These are phyloP conservation scores for Mus minutoides DNA, from an alignment of 2,797 vertebrate species.

Conservation along the genomic window DNA sequence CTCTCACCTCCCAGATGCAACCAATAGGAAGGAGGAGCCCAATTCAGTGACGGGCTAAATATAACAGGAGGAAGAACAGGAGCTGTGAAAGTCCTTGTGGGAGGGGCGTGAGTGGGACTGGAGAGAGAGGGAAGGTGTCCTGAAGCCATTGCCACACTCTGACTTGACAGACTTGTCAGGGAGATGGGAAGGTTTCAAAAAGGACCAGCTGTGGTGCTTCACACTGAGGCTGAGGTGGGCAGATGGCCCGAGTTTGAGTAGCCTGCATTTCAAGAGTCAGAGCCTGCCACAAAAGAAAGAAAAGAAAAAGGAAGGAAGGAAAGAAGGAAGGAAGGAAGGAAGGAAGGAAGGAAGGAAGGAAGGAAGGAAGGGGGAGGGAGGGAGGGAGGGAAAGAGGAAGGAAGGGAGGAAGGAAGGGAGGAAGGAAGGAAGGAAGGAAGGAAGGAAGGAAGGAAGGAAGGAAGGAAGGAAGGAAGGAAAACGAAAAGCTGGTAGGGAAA, in stretches of 20 bases:
- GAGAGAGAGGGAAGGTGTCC: background rate
- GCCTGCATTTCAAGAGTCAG: background rate
- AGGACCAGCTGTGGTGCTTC: background rate
- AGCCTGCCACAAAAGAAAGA: too few relatives aligned
- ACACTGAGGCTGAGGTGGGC: background rate
- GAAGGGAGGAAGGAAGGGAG: background rate
- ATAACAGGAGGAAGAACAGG: background rate
- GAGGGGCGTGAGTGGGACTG: background rate
- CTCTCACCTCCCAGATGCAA: background rate
- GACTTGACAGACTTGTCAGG: background rate
- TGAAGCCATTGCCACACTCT: constrained; percentile 28
- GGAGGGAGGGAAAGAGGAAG: too few relatives aligned
- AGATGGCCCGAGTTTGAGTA: background rate
- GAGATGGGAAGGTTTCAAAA: background rate
- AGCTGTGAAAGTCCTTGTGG: background rate
- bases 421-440: too few relatives aligned
- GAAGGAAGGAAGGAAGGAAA: background rate
- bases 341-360: too few relatives aligned
- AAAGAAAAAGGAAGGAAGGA: too few relatives aligned
- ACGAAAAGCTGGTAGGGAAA: background rate
- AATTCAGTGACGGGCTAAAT: background rate
- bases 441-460: too few relatives aligned
- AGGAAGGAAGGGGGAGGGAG: too few relatives aligned
- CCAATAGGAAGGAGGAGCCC: background rate
- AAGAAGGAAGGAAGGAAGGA: too few relatives aligned